A percentile compares a stretch with the other conserved stretches of the same genome.
Conservation (phyloP, 2,797 vertebrate species). For the Euthynnus affinis region DNA sequence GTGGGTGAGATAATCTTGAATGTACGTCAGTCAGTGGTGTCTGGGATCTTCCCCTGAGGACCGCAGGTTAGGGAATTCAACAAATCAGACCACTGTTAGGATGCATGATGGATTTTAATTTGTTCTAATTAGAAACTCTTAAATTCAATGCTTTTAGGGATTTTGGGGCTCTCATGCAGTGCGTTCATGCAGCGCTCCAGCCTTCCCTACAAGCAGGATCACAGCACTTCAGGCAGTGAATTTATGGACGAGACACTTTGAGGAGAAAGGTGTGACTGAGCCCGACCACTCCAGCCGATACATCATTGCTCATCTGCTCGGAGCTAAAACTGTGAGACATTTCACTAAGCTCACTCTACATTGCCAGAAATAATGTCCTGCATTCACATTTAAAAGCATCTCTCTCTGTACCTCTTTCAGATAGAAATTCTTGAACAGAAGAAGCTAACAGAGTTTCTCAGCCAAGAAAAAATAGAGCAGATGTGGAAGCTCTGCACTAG, state of each 20-base stretch:
- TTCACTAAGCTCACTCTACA: not conserved
- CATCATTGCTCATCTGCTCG: slow-evolving; percentile 94
- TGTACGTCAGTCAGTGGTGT: not conserved
- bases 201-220: slow-evolving; percentile 65
- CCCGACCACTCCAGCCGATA: slow-evolving; percentile 90
- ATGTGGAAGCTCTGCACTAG: slow-evolving; percentile 88
- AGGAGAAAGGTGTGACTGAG: slow-evolving; percentile 88
- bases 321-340: slow-evolving; percentile 92
- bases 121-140: not conserved
- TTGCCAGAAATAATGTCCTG: not conserved
- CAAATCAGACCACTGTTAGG: not conserved
- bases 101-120: not conserved
- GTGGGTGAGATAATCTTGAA: not conserved
- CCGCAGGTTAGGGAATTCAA: not conserved
- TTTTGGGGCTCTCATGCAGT: slow-evolving; percentile 23
- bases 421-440: slow-evolving; percentile 85
- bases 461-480: slow-evolving; percentile 78
- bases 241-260: slow-evolving; percentile 88
- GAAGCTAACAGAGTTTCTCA: slow-evolving; percentile 80
- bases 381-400: not conserved
- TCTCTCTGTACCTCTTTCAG: slow-evolving; percentile 70
- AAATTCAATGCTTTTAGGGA: slow-evolving; percentile 47
- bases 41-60: not conserved
- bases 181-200: slow-evolving; percentile 51
- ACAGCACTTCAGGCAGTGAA: slow-evolving; percentile 78